Percentiles rank a stretch among this genome's conserved stretches.
Conservation (phyloP, 2,113 vertebrate species). For the Poeciliopsis prolifica region DNA sequence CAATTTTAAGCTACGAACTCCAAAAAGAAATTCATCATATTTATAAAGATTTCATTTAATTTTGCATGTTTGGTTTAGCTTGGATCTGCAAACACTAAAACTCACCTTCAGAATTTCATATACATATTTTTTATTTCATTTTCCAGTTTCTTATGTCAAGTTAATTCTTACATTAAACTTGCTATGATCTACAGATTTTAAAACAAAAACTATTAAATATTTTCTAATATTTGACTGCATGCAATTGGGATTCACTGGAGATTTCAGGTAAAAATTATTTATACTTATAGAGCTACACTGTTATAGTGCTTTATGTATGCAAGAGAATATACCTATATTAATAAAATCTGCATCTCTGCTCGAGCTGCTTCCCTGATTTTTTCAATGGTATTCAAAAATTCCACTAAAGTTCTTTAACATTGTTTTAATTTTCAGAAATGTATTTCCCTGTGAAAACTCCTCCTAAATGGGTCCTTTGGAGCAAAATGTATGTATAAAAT, state of each 20-base stretch:
- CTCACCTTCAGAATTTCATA: too few species aligned
- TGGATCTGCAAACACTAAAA: background rate
- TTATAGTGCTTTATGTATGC: background rate
- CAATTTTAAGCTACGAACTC: too few species aligned
- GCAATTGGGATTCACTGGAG: background rate
- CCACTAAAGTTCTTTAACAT: slow-evolving; percentile 14
- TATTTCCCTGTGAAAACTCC: slow-evolving; percentile 15
- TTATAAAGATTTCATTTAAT: too few species aligned
- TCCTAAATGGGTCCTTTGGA: slow-evolving; percentile 27
- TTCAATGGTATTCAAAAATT: slow-evolving; percentile 13
- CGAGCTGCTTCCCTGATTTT: background rate
- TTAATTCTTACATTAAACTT: background rate
- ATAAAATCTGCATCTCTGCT: background rate
- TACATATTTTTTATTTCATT: too few species aligned
- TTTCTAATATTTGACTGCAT: slow-evolving; percentile 7
- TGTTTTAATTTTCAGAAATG: slow-evolving; percentile 22
- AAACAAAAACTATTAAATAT: background rate
- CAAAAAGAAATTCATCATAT: too few species aligned
- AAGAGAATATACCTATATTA: background rate
- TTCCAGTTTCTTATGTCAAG: background rate
- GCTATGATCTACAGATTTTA: background rate
- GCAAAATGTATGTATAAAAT: slow-evolving; percentile 20
- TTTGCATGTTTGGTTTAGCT: too few species aligned
- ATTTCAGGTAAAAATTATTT: slow-evolving; percentile 3
- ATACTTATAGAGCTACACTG: background rate